Conservation (phyloP, 53 echinoderm and acorn worm genomes). For the Pentamera pediparva region DNA sequence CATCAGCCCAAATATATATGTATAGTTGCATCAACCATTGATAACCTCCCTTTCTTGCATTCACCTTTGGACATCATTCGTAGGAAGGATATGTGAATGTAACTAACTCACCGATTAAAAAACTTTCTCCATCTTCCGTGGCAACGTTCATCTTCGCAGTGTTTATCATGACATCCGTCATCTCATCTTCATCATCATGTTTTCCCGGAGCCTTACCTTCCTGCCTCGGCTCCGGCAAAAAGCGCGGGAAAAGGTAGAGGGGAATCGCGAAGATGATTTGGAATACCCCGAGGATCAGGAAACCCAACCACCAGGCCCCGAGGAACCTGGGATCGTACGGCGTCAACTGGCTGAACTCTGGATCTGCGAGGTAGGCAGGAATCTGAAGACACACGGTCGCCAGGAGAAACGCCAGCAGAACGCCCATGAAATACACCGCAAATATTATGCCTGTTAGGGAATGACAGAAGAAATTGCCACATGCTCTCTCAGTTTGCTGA, state of each 20-base stretch:
- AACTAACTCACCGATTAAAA: background rate
- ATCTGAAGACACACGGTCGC: conserved; percentile 11
- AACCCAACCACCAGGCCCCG: conserved; percentile 35
- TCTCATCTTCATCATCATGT: background rate
- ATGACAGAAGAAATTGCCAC: too few relatives aligned
- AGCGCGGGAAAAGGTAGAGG: conserved; percentile 16
- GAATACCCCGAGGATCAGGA: conserved; percentile 3
- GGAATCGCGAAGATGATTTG: conserved; percentile 5
- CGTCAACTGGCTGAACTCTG: background rate
- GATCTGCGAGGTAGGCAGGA: conserved; percentile 18
- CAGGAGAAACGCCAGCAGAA: background rate
- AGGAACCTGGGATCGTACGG: conserved; percentile 4
- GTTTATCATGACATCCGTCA: conserved; percentile 1
- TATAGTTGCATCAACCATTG: too few relatives aligned
- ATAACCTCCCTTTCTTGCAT: too few relatives aligned
- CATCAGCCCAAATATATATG: too few relatives aligned
- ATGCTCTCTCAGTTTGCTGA: too few relatives aligned
- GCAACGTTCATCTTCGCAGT: background rate
- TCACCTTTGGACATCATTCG: too few relatives aligned
- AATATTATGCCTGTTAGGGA: background rate
- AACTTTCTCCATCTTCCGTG: background rate
- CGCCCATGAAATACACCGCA: background rate
- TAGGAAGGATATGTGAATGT: background rate
- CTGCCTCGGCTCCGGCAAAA: conserved; percentile 9
- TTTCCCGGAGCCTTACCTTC: background rate